phyloP scores from a whole-genome alignment of 2,797 vertebrate species.

The Pampus argenteus region DNA sequence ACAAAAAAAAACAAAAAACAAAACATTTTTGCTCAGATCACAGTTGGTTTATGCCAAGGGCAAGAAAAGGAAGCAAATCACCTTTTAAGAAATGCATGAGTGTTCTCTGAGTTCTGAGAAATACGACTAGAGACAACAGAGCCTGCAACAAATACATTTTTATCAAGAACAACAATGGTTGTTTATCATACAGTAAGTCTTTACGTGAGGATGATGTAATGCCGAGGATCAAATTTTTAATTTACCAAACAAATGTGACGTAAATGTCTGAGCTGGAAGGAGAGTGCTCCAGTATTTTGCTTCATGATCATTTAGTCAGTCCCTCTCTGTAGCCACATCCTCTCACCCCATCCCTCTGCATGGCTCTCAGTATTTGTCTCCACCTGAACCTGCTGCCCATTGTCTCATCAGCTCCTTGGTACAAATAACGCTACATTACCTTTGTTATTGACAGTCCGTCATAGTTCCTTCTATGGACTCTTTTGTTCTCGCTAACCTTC shows the following conservation, averaged over 20 bases:
- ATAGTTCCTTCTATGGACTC: too few relatives aligned
- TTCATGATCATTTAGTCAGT: not conserved
- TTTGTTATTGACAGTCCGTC: too few relatives aligned
- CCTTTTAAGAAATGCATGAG: conserved; percentile 30
- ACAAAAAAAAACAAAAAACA: too few relatives aligned
- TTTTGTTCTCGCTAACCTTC: too few relatives aligned
- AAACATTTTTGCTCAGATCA: conserved; percentile 29
- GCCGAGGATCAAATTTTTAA: not conserved
- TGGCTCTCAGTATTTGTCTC: too few relatives aligned
- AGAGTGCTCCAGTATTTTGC: not conserved
- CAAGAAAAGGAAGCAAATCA: conserved; percentile 33
- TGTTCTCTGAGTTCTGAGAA: conserved; percentile 23
- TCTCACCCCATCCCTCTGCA: too few relatives aligned
- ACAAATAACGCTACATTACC: too few relatives aligned
- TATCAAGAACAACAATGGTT: not conserved
- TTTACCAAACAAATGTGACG: not conserved
- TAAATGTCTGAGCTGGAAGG: not conserved
- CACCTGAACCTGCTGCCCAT: too few relatives aligned
- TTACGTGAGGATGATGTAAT: not conserved
- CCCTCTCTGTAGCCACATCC: too few relatives aligned
- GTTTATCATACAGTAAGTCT: not conserved
- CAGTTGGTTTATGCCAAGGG: conserved; percentile 32
- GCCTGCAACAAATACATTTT: conserved; percentile 6
- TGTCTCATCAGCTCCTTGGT: too few relatives aligned
- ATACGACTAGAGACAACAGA: conserved; percentile 4